A percentile compares a stretch with the other conserved stretches of the same genome.
phyloP scores from a whole-genome alignment of 1,140 invertebrate species.

The Drosophila novamexicana region DNA sequence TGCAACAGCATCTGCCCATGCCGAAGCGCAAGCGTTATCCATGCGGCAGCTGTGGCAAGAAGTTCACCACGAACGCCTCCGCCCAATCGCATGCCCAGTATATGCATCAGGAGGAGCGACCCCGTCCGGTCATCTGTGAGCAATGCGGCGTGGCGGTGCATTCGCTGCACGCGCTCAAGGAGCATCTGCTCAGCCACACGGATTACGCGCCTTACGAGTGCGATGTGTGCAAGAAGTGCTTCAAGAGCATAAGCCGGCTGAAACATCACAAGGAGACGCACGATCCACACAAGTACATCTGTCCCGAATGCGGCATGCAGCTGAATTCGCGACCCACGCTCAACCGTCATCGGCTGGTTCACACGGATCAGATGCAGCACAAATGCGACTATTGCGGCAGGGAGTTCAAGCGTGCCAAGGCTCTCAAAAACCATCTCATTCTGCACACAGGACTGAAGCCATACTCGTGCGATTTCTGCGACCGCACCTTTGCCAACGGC shows the following conservation, averaged over 20 bases:
- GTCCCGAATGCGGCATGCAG: conserved; percentile 85
- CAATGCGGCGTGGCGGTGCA: conserved; percentile 84
- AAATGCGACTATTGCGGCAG: conserved; percentile 83
- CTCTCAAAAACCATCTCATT: conserved; percentile 84
- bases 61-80: conserved; percentile 68
- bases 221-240: conserved; percentile 84
- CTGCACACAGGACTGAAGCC: conserved; percentile 85
- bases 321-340: conserved; percentile 85
- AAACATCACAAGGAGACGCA: conserved; percentile 84
- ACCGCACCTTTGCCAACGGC: conserved; percentile 85
- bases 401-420: conserved; percentile 81
- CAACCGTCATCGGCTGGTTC: conserved; percentile 85
- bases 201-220: conserved; percentile 85
- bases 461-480: conserved; percentile 85
- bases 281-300: conserved; percentile 85
- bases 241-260: conserved; percentile 69
- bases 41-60: conserved; percentile 69
- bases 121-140: conserved; percentile 84
- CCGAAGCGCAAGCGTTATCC: conserved; percentile 55
- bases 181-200: conserved; percentile 85
- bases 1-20: conserved; percentile 55
- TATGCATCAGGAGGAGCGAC: conserved; percentile 84
- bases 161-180: conserved; percentile 84
- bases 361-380: conserved; percentile 84
- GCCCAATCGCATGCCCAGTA: conserved; percentile 82